phyloP scores from a whole-genome alignment of 2,113 vertebrate species.

The Cheilinus undulatus region DNA sequence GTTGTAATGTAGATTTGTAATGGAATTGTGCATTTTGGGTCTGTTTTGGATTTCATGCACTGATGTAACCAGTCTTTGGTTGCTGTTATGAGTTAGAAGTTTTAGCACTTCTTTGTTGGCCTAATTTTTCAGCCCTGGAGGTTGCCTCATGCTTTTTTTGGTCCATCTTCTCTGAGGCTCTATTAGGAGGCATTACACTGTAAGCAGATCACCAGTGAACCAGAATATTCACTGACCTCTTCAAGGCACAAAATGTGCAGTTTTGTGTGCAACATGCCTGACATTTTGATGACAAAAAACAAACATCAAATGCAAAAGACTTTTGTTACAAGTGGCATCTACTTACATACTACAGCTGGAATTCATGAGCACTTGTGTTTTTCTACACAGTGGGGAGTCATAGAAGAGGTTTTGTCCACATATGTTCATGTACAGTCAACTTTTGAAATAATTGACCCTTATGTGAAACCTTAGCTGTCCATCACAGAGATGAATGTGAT shows the following conservation, averaged over 20 bases:
- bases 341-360: not conserved
- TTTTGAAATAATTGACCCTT: slow-evolving; percentile 28
- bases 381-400: not conserved
- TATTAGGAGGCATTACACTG: not conserved
- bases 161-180: not conserved
- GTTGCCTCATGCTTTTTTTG: not conserved
- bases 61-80: not conserved
- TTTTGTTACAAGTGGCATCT: not conserved
- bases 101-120: not conserved
- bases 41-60: not conserved
- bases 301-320: no score
- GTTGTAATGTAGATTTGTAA: not conserved
- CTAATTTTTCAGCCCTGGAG: not conserved
- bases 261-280: not conserved
- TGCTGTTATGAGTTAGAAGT: not conserved
- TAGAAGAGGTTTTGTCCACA: not conserved
- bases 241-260: not conserved
- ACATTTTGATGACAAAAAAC: no score
- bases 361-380: not conserved
- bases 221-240: not conserved
- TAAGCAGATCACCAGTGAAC: not conserved
- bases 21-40: not conserved
- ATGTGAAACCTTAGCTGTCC: slow-evolving; percentile 24
- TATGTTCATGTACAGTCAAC: not conserved
- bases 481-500: slow-evolving; percentile 13